Evolutionary conservation across 2,113 vertebrate species (phyloP).

Genomic region (Pygoscelis adeliae): DNA sequence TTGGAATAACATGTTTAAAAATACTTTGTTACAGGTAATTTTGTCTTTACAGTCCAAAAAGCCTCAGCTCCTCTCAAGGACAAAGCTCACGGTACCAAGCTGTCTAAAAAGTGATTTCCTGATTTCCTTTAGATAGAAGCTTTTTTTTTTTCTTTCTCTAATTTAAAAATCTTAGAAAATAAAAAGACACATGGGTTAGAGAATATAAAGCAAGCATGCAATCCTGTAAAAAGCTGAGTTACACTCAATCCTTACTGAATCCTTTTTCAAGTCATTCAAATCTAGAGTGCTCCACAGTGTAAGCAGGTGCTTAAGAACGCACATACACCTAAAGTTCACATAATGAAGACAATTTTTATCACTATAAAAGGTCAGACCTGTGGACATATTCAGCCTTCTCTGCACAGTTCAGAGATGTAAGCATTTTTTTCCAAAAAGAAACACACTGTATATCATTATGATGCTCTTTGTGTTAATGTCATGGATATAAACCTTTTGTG

Average conservation of each 20-base stretch:
- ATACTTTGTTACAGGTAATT: slow-evolving; percentile 59
- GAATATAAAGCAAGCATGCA: neutral
- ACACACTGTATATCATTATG: neutral
- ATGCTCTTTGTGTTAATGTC: too few species aligned
- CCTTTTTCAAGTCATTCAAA: neutral
- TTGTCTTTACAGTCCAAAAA: slow-evolving; percentile 49
- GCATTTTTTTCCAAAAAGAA: neutral
- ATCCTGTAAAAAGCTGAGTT: neutral
- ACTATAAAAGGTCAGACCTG: rapidly evolving
- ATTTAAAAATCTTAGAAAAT: neutral
- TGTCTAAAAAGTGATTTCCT: neutral
- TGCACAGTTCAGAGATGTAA: neutral
- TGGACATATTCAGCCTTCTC: neutral
- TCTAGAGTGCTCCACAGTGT: neutral
- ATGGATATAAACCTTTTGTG: neutral
- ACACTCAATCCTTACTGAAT: neutral
- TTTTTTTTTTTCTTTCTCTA: neutral
- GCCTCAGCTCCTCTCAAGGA: slow-evolving; percentile 67
- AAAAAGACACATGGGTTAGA: neutral
- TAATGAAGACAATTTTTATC: neutral
- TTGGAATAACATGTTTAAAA: slow-evolving; percentile 71
- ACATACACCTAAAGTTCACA: neutral
- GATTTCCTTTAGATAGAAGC: neutral
- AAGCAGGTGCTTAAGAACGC: neutral
- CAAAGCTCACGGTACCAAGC: slow-evolving; percentile 21